Evolutionary conservation across 37 sponge, comb jelly and placozoan species (phyloP).

Genomic region (Ianthella basta): DNA sequence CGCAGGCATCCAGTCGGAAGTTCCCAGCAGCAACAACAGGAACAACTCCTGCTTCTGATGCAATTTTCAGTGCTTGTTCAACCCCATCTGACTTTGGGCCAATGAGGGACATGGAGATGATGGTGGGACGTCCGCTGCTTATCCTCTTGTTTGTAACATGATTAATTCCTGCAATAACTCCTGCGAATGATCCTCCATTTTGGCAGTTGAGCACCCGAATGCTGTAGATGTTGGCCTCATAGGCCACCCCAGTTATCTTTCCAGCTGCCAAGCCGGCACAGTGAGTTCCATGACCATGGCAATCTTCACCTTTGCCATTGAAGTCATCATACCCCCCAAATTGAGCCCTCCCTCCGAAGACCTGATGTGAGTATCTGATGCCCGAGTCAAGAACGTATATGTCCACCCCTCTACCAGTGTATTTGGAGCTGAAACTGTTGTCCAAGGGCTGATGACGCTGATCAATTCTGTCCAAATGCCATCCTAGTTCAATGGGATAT

Average conservation of each 20-base stretch:
- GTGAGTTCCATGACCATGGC: slow-evolving; percentile 84
- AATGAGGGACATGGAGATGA: slow-evolving; percentile 69
- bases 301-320: slow-evolving; percentile 56
- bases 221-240: slow-evolving; percentile 62
- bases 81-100: slow-evolving; percentile 36
- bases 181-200: slow-evolving; percentile 61
- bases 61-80: slow-evolving; percentile 47
- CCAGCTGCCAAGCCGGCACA: slow-evolving; percentile 75
- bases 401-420: slow-evolving; percentile 71
- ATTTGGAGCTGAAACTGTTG: slow-evolving; percentile 41
- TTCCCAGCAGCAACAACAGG: slow-evolving; percentile 22
- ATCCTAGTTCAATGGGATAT: slow-evolving; percentile 32
- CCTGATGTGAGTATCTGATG: slow-evolving; percentile 53
- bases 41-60: slow-evolving; percentile 18
- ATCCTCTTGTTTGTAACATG: slow-evolving; percentile 9
- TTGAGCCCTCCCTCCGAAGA: slow-evolving; percentile 15
- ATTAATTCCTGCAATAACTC: slow-evolving; percentile 58
- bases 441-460: slow-evolving; percentile 54
- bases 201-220: slow-evolving; percentile 59
- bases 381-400: slow-evolving; percentile 73
- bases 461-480: slow-evolving; percentile 76
- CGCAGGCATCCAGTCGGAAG: slow-evolving; percentile 18
- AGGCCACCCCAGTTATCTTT: slow-evolving; percentile 68
- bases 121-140: slow-evolving; percentile 15
- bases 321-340: slow-evolving; percentile 13